Evolutionary conservation across 2,797 vertebrate genomes (phyloP), one percentile per base, ranked within the genome.

Genomic region (Liasis olivaceus): DNA sequence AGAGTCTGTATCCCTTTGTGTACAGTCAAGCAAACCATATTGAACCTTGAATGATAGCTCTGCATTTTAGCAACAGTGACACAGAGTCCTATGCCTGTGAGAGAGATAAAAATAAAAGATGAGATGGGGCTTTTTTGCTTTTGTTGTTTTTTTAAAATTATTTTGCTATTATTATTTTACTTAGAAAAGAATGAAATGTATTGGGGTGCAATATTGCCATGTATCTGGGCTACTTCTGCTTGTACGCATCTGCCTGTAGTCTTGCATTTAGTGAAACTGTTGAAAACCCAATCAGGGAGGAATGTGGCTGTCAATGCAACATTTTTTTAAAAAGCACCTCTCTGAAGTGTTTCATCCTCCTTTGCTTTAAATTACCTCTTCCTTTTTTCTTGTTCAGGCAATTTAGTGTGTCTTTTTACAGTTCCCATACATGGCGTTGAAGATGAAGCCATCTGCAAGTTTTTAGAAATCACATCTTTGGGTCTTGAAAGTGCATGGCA

Each of bases 291-390:
- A 5, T 81, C 72, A 81, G 20, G 20, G 47, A 81, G 20, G 8
- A 81, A 81, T 24, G 36, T 81, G 47, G 47, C 36, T 22, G 47
- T 47, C 72, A 81, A 81, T 81, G 22, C 36, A 31, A 31, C 31
- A 24, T 0, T 47, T 47, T 77, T 81, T 24, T 11, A 36, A 24
- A 77, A 81, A 81, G 20, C 36, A 81, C 15, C 28, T 22, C 6
- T 89, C 51, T n/a, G 20, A n/a, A 58, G n/a, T n/a, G 66, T 0
- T 62, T 59, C 26, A 89, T 6, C 0, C 36, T 87, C 7, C 64
- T 6, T 92, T 8, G 42, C 24, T 13, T 36, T 2, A 0, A 85
- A 58, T 86, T 56, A n/a, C 4, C 66, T 31, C 1, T 60, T 22
- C 0, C 12, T 86, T 15, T 87, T 87, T 59, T 69, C 14, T 42